Conservation (phyloP, 2,113 vertebrate species). For the Amblyopsis rosae region DNA sequence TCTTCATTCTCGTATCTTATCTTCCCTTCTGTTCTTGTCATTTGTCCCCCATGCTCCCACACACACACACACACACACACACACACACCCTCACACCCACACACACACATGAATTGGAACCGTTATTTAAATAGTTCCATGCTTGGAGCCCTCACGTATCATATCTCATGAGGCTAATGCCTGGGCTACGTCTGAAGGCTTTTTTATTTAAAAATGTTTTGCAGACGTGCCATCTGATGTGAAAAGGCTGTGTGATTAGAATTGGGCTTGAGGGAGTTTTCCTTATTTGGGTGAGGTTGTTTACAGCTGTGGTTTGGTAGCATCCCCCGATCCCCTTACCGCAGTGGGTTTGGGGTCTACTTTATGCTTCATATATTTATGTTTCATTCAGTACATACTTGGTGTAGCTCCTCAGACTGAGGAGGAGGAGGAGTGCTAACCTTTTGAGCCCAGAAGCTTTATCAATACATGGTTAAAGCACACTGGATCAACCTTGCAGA, state of each 20-base stretch:
- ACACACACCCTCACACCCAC: too few species aligned
- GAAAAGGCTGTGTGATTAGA: slow-evolving; percentile 15
- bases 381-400: background rate
- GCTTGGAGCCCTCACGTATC: too few species aligned
- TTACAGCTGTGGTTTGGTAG: slow-evolving; percentile 22
- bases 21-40: too few species aligned
- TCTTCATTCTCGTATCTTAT: too few species aligned
- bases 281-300: slow-evolving; percentile 12
- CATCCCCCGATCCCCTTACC: background rate
- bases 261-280: slow-evolving; percentile 15
- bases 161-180: slow-evolving; percentile 9
- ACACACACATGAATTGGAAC: too few species aligned
- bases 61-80: too few species aligned
- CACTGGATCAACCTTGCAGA: slow-evolving; percentile 8
- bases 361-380: background rate
- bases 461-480: background rate
- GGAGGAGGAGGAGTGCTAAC: too few species aligned
- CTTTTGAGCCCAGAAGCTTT: background rate
- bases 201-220: too few species aligned
- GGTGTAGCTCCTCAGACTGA: background rate
- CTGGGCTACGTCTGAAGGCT: slow-evolving; percentile 1
- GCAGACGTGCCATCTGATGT: slow-evolving; percentile 4
- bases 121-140: too few species aligned
- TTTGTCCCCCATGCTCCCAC: too few species aligned
- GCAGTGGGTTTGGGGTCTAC: slow-evolving; percentile 7